A percentile compares a stretch with the other conserved stretches of the same genome.
These are phyloP conservation scores for Heterodera carotae DNA, from an alignment of 1,140 invertebrate genomes.

Conservation along the genomic window DNA sequence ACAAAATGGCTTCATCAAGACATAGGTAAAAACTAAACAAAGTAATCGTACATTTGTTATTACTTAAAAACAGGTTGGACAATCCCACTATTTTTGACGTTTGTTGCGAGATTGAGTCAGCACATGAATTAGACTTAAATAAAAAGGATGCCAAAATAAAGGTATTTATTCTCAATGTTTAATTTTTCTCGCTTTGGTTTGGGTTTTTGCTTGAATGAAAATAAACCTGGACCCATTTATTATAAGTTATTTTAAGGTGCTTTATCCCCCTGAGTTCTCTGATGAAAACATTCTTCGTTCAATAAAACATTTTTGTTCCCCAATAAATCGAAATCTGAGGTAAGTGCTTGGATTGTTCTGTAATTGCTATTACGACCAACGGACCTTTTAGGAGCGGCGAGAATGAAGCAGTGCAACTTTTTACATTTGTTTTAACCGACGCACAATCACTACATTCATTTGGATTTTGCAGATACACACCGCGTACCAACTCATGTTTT, in stretches of 20 bases:
- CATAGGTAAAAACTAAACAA: not conserved
- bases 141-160: slow-evolving; percentile 10
- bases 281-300: slow-evolving; percentile 49
- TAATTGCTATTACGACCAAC: not conserved
- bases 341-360: not conserved
- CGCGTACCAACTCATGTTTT: slow-evolving; percentile 53
- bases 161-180: not conserved
- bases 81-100: slow-evolving; percentile 57
- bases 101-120: slow-evolving; percentile 47
- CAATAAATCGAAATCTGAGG: slow-evolving; percentile 22
- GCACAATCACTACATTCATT: slow-evolving; percentile 51
- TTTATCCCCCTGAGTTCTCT: slow-evolving; percentile 53
- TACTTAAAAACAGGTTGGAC: slow-evolving; percentile 31
- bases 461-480: slow-evolving; percentile 57
- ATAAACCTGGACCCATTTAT: too few relatives aligned
- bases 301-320: slow-evolving; percentile 56
- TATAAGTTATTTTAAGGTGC: slow-evolving; percentile 24
- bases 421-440: slow-evolving; percentile 57
- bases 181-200: too few relatives aligned
- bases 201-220: too few relatives aligned
- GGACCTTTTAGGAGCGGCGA: slow-evolving; percentile 45
- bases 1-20: not conserved
- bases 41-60: too few relatives aligned
- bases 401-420: slow-evolving; percentile 58
- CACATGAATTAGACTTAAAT: slow-evolving; percentile 12